Base-by-base conservation (phyloP, 1,140 invertebrate species). In the Lordiphosa mommai region DNA sequence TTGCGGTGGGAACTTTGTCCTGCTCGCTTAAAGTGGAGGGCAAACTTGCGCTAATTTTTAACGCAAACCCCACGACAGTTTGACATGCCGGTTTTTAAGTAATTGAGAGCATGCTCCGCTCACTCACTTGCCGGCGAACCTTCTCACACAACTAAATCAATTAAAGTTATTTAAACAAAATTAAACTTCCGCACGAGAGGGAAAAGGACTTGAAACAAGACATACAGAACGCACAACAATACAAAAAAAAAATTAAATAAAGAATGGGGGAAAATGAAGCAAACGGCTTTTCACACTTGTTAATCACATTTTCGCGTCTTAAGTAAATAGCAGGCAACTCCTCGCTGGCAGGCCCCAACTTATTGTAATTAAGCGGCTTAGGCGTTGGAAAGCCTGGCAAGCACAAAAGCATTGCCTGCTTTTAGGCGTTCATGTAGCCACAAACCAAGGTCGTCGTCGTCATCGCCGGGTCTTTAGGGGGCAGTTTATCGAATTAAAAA, bases 301-400 rank as follows among this genome's bases (percentile, higher is more conserved):
- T 82, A 82, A 82, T 82, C 77, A 82, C 77, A 82, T 84, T 82
- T 82, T 82, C 72, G 72, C 76, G 77, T 84, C 77, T 82, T 82
- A 82, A 84, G 72, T 74, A 77, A 82, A 82, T 72, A 84, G 72
- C 58, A 67, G 57, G 41, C 66, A 46, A 41, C 40, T 56, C 23
- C 23, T 7, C 23, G 23, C 61, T 52, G 66, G 50, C 29, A 50
- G 55, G 46, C 55, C 53, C 44, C 57, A 76, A 61, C 77, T 76
- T 68, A 61, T 84, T 80, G 76, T 80, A 80, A 80, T 80, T 80
- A 80, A 80, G 76, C 77, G 76, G 76, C 76, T 80, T 80, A 80
- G 71, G 63, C 57, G 38, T 71, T 76, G 47, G 60, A 47, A 69
- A 50, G 73, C 50, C 51, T 52, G 56, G 33, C 46, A 52, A 60